Percentiles rank a stretch among this genome's conserved stretches.
phyloP scores from a whole-genome alignment of 2,888 invertebrate genomes.

The Scaptomyza polygonia region DNA sequence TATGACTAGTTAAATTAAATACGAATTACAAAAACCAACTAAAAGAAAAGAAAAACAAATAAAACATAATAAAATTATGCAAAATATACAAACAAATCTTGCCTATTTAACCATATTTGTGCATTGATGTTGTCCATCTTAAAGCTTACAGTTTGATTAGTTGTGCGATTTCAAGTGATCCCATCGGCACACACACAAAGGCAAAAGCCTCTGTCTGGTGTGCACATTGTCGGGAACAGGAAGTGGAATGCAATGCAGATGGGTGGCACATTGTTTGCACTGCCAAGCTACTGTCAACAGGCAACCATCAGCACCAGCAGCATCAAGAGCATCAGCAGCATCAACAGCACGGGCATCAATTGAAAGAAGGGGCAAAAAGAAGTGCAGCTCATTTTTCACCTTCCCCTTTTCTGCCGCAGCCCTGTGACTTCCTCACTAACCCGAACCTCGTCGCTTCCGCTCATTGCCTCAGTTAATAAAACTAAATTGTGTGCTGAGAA shows the following conservation, averaged over 20 bases:
- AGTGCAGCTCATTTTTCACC: slow-evolving; percentile 60
- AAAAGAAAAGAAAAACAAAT: slow-evolving; percentile 58
- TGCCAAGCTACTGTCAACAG: slow-evolving; percentile 56
- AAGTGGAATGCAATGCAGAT: not conserved
- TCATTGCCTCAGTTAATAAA: slow-evolving; percentile 68
- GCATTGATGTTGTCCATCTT: slow-evolving; percentile 11
- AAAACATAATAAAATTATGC: slow-evolving; percentile 80
- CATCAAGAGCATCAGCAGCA: slow-evolving; percentile 32
- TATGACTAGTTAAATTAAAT: slow-evolving; percentile 83
- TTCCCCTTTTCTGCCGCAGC: slow-evolving; percentile 24
- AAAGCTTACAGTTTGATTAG: slow-evolving; percentile 49
- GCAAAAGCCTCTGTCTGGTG: slow-evolving; percentile 24
- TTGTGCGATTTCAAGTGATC: slow-evolving; percentile 44
- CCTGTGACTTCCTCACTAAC: slow-evolving; percentile 13
- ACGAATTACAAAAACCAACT: slow-evolving; percentile 61
- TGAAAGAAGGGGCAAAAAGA: slow-evolving; percentile 18
- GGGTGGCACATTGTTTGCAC: slow-evolving; percentile 44
- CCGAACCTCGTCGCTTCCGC: slow-evolving; percentile 10
- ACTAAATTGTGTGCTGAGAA: slow-evolving; percentile 73
- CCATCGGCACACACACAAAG: slow-evolving; percentile 33
- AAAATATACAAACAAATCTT: slow-evolving; percentile 44
- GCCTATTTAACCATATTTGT: not conserved
- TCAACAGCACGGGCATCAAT: slow-evolving; percentile 15
- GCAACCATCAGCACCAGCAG: slow-evolving; percentile 41
- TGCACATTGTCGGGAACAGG: slow-evolving; percentile 35